These are phyloP conservation scores for Falco berigora DNA, from an alignment of 2,797 vertebrate genomes.

Conservation along the genomic window DNA sequence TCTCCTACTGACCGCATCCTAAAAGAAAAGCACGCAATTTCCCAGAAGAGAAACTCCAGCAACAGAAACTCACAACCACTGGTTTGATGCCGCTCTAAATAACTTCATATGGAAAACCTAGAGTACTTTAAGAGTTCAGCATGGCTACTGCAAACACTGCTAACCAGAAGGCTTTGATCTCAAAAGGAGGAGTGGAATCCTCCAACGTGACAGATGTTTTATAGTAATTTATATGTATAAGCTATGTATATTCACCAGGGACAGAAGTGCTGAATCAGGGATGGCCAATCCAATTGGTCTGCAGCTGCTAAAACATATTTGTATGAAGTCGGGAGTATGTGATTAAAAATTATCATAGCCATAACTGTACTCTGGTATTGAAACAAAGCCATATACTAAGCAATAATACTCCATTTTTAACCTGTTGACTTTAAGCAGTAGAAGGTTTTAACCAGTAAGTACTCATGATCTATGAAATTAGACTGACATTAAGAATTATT, in stretches of 20 bases:
- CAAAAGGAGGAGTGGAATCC: neutral
- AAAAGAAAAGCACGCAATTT: fast-evolving
- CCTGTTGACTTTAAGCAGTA: neutral
- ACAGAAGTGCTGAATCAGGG: neutral
- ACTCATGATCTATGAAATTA: neutral
- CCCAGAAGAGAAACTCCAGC: neutral
- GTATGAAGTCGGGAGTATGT: neutral
- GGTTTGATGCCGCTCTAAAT: neutral
- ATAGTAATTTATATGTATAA: neutral
- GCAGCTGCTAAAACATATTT: neutral
- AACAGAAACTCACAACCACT: neutral
- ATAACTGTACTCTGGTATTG: neutral
- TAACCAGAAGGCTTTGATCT: neutral
- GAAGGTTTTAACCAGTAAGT: neutral
- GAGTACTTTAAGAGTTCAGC: neutral
- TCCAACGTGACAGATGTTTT: neutral
- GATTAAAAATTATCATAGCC: neutral
- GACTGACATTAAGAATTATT: neutral
- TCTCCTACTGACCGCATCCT: neutral
- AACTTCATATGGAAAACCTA: neutral
- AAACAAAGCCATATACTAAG: neutral
- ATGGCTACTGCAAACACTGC: neutral
- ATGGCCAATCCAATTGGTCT: neutral
- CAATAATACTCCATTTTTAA: neutral
- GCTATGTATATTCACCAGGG: neutral